These are phyloP conservation scores for Conus ventricosus DNA, from an alignment of 1,140 invertebrate species.

Conservation along the genomic window DNA sequence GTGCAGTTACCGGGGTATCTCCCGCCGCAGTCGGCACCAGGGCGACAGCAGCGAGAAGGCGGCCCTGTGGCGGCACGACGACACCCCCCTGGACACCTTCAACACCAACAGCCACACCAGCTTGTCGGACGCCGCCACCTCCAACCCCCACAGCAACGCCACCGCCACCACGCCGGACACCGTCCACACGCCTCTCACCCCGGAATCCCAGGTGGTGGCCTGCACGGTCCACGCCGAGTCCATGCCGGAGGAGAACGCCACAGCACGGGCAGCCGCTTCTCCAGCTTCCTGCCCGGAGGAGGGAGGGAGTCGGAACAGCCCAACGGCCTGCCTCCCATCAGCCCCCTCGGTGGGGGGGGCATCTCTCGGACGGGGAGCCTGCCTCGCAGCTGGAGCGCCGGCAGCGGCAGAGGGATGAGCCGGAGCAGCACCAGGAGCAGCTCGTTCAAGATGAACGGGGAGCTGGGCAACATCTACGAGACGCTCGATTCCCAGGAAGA, in stretches of 20 bases:
- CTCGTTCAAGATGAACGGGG: slow-evolving; percentile 3
- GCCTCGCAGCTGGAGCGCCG: neutral
- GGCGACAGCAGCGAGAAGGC: slow-evolving; percentile 44
- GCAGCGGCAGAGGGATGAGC: neutral
- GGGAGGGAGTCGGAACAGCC: slow-evolving; percentile 29
- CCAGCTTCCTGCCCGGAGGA: slow-evolving; percentile 30
- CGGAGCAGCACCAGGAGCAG: neutral
- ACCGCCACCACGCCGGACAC: neutral
- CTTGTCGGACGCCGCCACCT: neutral
- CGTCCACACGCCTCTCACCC: neutral
- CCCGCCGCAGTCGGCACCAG: neutral
- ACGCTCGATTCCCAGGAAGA: too few relatives aligned
- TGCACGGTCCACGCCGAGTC: slow-evolving; percentile 37
- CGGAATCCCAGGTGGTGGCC: slow-evolving; percentile 36
- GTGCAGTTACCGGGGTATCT: slow-evolving; percentile 41
- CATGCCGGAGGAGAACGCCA: slow-evolving; percentile 17
- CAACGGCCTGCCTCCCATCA: slow-evolving; percentile 28
- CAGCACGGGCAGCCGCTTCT: slow-evolving; percentile 37
- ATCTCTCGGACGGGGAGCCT: neutral
- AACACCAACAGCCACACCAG: slow-evolving; percentile 33
- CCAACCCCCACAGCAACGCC: neutral
- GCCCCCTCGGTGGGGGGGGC: neutral
- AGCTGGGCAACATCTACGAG: slow-evolving; percentile 26
- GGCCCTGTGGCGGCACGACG: slow-evolving; percentile 35
- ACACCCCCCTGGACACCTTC: slow-evolving; percentile 38